These are phyloP conservation scores for Oreochromis aureus DNA, from an alignment of 2,113 vertebrate species.

Conservation along the genomic window DNA sequence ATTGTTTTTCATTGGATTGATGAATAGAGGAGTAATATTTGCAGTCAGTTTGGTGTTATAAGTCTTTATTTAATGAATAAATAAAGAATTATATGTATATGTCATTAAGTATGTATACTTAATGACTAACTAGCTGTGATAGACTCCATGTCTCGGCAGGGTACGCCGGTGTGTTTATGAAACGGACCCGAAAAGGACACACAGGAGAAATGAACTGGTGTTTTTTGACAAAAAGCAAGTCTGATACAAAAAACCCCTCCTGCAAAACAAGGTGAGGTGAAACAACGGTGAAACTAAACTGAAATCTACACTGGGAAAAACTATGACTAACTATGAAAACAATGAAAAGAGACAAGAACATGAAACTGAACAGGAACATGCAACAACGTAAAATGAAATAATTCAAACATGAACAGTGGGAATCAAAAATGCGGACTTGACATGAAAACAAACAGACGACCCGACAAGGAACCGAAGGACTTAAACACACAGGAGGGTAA, in stretches of 20 bases:
- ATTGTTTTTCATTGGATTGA: background rate
- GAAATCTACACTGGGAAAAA: background rate
- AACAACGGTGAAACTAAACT: background rate
- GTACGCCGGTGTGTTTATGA: background rate
- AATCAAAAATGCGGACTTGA: background rate
- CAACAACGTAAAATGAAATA: background rate
- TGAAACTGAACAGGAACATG: background rate
- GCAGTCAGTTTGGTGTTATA: background rate
- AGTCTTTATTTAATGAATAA: background rate
- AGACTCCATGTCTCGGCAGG: background rate
- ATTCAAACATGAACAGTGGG: background rate
- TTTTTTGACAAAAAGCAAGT: background rate
- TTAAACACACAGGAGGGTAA: background rate
- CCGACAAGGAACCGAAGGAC: background rate
- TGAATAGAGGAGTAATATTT: background rate
- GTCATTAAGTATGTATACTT: background rate
- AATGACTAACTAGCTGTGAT: background rate
- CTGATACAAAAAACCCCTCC: background rate
- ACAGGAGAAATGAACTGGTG: background rate
- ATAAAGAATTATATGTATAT: background rate
- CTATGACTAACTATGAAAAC: rapidly evolving
- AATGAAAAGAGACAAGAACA: background rate
- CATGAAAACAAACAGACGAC: background rate
- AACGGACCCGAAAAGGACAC: background rate
- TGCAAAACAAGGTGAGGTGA: background rate